Evolutionary conservation across 2,797 vertebrate genomes (phyloP), one percentile per base, ranked within the genome.

Genomic region (Aselliscus stoliczkanus): DNA sequence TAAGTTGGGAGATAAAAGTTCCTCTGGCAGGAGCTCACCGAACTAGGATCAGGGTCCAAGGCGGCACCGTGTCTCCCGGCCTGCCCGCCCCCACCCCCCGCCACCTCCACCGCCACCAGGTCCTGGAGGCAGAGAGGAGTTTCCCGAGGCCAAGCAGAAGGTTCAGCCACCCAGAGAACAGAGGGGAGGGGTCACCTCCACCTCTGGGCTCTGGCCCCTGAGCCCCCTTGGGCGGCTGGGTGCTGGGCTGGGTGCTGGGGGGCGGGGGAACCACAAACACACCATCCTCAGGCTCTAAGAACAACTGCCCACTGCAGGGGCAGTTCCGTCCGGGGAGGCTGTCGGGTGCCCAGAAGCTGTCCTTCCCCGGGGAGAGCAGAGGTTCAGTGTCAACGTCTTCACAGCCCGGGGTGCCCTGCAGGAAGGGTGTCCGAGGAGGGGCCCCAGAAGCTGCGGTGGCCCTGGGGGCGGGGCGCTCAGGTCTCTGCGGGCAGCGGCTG

Each of bases 21-120:
- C 86, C 95, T 97, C 97, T 77, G 96, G 97, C 70, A 96, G 96
- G 97, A 97, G 97, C 95, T 95, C 96, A 92, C 93, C 97, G 97
- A 72, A 70, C 92, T 95, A 87, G 97, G 97, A 94, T 3, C 96
- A 96, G 93, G 93, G 2, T 1, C 17, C 20, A 0, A 3, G 62
- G 23, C 1, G 7, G 60, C 81, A 23, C 62, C 17, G 31, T 60
- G 1, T 14, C 62, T 62, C 82, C 44, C 34, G 7, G 25, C 15
- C 52, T 7, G 70, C 54, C 77, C 69, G 9, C 0, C 3, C 56
- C 14, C 20, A 44, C 5, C 58, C 60, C 86, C 69, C 9, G 0
- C 3, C 56, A 11, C 8, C 31, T 23, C 85, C 1, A 1, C 27
- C 4, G 0, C 62, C 42, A 18, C 34, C 77, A 31, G 4, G 42